Evolutionary conservation across 1,140 invertebrate genomes (phyloP).

Genomic region (Leptinotarsa defecta): DNA sequence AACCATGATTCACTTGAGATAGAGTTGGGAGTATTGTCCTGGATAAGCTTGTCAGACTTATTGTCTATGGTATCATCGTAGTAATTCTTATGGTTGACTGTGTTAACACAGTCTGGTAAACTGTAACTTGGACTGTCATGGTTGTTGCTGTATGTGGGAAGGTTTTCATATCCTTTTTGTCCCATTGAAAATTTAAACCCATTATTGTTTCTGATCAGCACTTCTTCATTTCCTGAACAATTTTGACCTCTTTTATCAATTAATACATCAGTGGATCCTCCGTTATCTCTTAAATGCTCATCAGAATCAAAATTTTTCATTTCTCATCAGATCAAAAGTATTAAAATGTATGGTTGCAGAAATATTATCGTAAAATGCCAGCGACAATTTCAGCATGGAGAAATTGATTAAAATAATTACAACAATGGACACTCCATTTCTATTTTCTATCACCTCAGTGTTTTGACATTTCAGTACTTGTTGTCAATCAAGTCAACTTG

Average conservation of each 20-base stretch:
- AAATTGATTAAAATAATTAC: too few species aligned
- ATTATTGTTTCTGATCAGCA: constrained; percentile 7
- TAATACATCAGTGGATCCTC: background rate
- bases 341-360: background rate
- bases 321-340: background rate
- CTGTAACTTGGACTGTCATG: constrained; percentile 16
- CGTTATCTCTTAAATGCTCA: background rate
- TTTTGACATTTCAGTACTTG: too few species aligned
- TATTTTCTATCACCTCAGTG: too few species aligned
- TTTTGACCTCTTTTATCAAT: constrained; percentile 9
- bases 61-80: background rate
- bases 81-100: background rate
- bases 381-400: too few species aligned
- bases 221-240: constrained; percentile 1
- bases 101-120: constrained; percentile 19
- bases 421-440: too few species aligned
- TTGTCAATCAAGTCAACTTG: too few species aligned
- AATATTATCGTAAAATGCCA: too few species aligned
- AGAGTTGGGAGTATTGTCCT: background rate
- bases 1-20: constrained; percentile 49
- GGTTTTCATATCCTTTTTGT: constrained; percentile 1
- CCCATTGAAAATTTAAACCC: background rate
- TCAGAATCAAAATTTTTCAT: constrained; percentile 26
- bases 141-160: background rate
- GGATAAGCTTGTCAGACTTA: background rate